phyloP scores from a whole-genome alignment of 2,888 invertebrate species.

The Lepetodrilus schrolli region DNA sequence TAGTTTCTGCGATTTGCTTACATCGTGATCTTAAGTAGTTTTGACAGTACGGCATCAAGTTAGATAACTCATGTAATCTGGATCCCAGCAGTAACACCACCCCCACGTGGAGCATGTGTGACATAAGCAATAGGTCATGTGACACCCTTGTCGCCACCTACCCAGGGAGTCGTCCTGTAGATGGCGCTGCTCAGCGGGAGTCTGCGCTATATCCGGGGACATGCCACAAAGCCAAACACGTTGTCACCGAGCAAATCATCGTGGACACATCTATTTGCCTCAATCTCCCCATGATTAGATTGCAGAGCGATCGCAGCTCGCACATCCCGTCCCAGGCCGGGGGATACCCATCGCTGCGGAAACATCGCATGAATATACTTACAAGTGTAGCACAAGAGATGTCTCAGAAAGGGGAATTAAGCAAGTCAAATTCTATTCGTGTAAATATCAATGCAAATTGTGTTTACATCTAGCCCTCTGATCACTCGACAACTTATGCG shows the following conservation, averaged over 20 bases:
- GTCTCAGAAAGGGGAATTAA: too few relatives aligned
- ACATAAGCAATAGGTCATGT: too few relatives aligned
- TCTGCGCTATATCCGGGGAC: background rate
- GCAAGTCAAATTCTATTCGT: constrained; percentile 20
- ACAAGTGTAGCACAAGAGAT: constrained; percentile 18
- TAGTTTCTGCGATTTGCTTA: too few relatives aligned
- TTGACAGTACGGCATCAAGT: too few relatives aligned
- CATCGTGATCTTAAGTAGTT: too few relatives aligned
- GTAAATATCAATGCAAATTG: constrained; percentile 22
- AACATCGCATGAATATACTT: constrained; percentile 25
- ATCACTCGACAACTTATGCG: background rate
- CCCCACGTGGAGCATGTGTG: too few relatives aligned
- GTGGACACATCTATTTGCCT: constrained; percentile 24
- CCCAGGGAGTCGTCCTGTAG: background rate
- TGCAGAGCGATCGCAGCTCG: constrained; percentile 1
- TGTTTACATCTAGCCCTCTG: constrained; percentile 15
- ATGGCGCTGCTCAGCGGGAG: background rate
- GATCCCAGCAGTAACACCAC: too few relatives aligned
- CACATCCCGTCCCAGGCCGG: background rate
- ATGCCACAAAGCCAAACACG: constrained; percentile 1
- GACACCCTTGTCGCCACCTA: background rate
- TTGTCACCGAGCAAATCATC: constrained; percentile 14
- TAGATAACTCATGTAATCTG: too few relatives aligned
- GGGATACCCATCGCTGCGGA: background rate
- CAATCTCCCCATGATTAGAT: constrained; percentile 20